Conservation (phyloP, 2,888 invertebrate genomes). For the Maniola hyperantus region DNA sequence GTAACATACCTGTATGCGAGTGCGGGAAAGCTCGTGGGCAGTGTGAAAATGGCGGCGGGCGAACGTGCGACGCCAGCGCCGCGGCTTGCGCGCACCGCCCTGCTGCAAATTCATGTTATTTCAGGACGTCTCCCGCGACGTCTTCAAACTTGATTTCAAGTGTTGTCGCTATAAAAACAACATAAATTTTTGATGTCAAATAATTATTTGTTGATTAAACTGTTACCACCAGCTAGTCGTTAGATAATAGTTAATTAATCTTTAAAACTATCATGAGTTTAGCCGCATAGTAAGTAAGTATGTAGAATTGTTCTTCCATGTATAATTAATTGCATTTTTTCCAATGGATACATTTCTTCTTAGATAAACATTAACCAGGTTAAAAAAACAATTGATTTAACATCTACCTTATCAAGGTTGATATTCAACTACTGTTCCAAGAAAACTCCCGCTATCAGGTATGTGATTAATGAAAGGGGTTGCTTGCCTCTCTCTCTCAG, state of each 20-base stretch:
- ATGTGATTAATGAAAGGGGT: background rate
- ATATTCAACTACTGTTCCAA: background rate
- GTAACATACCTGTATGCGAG: slow-evolving; percentile 65
- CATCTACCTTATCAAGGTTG: no score
- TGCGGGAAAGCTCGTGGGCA: slow-evolving; percentile 76
- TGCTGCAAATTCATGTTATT: slow-evolving; percentile 77
- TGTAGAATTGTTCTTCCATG: background rate
- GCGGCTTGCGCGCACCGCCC: slow-evolving; percentile 63
- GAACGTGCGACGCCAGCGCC: slow-evolving; percentile 71
- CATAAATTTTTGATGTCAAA: background rate
- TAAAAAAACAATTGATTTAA: no score
- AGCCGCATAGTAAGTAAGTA: background rate
- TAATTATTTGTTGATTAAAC: slow-evolving; percentile 3
- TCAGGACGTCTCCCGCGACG: slow-evolving; percentile 82
- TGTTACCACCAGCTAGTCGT: no score
- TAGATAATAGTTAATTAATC: background rate
- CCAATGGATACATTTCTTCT: no score
- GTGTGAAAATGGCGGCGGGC: slow-evolving; percentile 80
- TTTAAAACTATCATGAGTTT: background rate
- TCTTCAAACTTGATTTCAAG: slow-evolving; percentile 55
- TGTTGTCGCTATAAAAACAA: slow-evolving; percentile 27
- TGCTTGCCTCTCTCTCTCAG: background rate
- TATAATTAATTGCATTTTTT: background rate
- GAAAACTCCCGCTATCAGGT: background rate
- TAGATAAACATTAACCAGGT: no score